phyloP scores from a whole-genome alignment of 2,113 vertebrate species.

The Mionectes macconnelli region DNA sequence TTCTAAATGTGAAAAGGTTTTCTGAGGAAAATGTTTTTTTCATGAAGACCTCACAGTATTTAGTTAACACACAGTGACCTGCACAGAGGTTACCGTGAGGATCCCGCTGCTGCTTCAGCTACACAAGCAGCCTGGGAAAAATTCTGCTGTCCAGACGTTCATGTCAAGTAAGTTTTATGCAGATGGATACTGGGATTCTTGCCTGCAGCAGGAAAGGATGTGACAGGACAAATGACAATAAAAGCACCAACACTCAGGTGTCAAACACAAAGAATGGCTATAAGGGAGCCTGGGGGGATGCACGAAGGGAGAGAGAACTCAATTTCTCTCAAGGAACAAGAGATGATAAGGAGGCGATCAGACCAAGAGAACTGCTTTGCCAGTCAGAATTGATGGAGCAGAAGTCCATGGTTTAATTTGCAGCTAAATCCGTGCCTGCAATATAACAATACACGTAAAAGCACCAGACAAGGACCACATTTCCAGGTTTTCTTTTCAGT shows the following conservation, averaged over 20 bases:
- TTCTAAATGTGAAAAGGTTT: slow-evolving; percentile 57
- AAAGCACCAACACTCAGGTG: slow-evolving; percentile 9
- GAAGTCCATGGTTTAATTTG: neutral
- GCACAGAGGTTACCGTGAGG: neutral
- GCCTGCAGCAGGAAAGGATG: neutral
- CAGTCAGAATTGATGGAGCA: neutral
- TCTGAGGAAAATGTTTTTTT: slow-evolving; percentile 24
- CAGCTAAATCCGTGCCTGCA: neutral
- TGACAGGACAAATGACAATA: slow-evolving; percentile 27
- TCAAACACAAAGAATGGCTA: slow-evolving; percentile 5
- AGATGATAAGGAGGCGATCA: neutral
- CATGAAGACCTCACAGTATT: neutral
- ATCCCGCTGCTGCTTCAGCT: neutral
- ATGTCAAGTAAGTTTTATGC: neutral
- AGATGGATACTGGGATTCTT: neutral
- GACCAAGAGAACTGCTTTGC: neutral
- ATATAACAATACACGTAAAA: neutral
- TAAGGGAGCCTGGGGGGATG: slow-evolving; percentile 16
- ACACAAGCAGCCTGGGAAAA: neutral
- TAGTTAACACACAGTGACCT: neutral
- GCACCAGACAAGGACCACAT: neutral
- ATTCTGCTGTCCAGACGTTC: neutral
- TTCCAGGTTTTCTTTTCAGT: neutral
- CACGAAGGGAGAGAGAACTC: neutral
- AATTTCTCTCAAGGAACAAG: neutral